These are phyloP conservation scores for Scolopax bukidnonensis DNA, from an alignment of 2,797 vertebrate species.

Conservation along the genomic window DNA sequence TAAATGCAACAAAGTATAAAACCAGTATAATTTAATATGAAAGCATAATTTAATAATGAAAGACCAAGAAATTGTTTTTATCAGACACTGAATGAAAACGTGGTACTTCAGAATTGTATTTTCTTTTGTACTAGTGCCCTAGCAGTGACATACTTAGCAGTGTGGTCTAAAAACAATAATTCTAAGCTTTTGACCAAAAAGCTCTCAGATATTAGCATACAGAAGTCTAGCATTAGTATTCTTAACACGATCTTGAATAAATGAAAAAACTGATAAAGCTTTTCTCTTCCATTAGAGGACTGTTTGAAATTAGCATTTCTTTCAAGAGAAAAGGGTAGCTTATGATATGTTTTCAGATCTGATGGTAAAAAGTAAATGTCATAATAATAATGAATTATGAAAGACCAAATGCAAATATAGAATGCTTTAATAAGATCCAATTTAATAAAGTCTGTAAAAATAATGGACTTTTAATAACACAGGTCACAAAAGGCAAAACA, in stretches of 20 bases:
- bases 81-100: conserved; percentile 41
- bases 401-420: conserved; percentile 99
- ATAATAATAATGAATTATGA: conserved; percentile 99
- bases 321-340: conserved; percentile 99
- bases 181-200: conserved; percentile 83
- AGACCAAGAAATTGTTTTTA: conserved; percentile 36
- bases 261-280: conserved; percentile 99
- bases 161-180: conserved; percentile 79
- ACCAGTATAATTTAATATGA: background rate
- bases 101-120: conserved; percentile 58
- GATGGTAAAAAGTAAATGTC: conserved; percentile 99
- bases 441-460: conserved; percentile 99
- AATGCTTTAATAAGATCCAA: conserved; percentile 98
- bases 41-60: conserved; percentile 33
- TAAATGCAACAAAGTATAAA: background rate
- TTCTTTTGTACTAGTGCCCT: conserved; percentile 58
- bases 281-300: conserved; percentile 99
- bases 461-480: conserved; percentile 90
- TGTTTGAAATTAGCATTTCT: conserved; percentile 99
- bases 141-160: conserved; percentile 72
- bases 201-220: conserved; percentile 84
- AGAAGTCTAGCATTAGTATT: conserved; percentile 96
- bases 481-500: conserved; percentile 89
- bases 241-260: conserved; percentile 94
- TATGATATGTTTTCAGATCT: conserved; percentile 94